Evolutionary conservation across 2,113 vertebrate genomes (phyloP).

Genomic region (Solea solea): DNA sequence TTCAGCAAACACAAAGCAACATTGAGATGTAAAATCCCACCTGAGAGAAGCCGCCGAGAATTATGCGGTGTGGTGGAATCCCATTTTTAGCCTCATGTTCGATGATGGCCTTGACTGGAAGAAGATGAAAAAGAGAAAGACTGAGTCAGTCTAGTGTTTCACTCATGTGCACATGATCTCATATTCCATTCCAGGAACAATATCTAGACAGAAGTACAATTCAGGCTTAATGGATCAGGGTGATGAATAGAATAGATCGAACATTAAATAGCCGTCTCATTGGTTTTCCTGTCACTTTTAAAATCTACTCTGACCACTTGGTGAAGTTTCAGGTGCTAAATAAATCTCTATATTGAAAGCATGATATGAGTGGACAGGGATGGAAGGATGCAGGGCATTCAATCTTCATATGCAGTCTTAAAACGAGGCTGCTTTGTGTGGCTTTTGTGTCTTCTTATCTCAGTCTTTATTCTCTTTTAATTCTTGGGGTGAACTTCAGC

Average conservation of each 20-base stretch:
- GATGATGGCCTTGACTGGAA: conserved; percentile 94
- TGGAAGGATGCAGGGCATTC: too few relatives aligned
- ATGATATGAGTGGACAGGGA: too few relatives aligned
- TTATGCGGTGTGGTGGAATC: conserved; percentile 92
- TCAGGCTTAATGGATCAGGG: neutral
- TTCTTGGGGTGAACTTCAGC: too few relatives aligned
- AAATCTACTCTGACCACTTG: conserved; percentile 6
- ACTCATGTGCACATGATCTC: too few relatives aligned
- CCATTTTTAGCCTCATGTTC: conserved; percentile 97
- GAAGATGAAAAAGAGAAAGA: neutral
- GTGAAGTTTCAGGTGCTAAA: neutral
- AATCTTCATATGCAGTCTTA: too few relatives aligned
- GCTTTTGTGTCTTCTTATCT: too few relatives aligned
- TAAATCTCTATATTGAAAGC: too few relatives aligned
- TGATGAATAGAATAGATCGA: neutral
- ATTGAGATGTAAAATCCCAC: conserved; percentile 81
- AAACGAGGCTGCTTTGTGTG: too few relatives aligned
- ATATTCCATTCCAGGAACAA: too few relatives aligned
- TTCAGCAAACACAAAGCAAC: neutral
- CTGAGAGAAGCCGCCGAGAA: conserved; percentile 98
- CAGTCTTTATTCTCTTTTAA: too few relatives aligned
- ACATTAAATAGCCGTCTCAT: neutral
- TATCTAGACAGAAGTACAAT: neutral
- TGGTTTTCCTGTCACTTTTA: neutral
- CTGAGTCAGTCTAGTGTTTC: too few relatives aligned